A percentile compares a stretch with the other conserved stretches of the same genome.
Conservation (phyloP, 2,797 vertebrate species). For the Tolypeutes matacus region DNA sequence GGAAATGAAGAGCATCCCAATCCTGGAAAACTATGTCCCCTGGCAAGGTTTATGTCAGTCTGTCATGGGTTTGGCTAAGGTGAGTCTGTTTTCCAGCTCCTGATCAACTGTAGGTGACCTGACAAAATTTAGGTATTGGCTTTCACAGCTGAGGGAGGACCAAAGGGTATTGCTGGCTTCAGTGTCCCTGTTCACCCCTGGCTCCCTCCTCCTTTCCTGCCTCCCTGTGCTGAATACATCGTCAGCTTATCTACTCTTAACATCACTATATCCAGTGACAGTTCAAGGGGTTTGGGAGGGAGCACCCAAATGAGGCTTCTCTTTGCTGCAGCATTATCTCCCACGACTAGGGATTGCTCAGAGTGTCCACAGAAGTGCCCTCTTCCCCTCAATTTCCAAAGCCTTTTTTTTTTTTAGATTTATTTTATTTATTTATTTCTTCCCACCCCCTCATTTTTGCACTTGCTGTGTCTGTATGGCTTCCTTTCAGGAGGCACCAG, state of each 20-base stretch:
- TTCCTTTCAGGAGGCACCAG: too few species aligned
- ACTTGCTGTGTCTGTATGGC: too few species aligned
- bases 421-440: too few species aligned
- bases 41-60: not conserved
- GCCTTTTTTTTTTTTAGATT: too few species aligned
- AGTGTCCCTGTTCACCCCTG: not conserved
- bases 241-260: not conserved
- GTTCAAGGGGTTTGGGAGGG: not conserved
- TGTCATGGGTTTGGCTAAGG: not conserved
- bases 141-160: conserved; percentile 15
- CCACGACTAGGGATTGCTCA: not conserved
- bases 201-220: too few species aligned
- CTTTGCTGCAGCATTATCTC: not conserved
- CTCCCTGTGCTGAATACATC: not conserved
- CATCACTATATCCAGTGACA: not conserved
- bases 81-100: not conserved
- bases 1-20: not conserved
- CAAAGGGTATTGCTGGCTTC: not conserved
- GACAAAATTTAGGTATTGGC: not conserved
- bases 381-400: not conserved
- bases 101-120: not conserved
- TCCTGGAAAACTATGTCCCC: not conserved
- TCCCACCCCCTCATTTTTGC: too few species aligned
- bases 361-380: not conserved
- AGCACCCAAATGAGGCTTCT: not conserved